Conservation (phyloP, 1,140 invertebrate genomes). For the Lordiphosa stackelbergi region DNA sequence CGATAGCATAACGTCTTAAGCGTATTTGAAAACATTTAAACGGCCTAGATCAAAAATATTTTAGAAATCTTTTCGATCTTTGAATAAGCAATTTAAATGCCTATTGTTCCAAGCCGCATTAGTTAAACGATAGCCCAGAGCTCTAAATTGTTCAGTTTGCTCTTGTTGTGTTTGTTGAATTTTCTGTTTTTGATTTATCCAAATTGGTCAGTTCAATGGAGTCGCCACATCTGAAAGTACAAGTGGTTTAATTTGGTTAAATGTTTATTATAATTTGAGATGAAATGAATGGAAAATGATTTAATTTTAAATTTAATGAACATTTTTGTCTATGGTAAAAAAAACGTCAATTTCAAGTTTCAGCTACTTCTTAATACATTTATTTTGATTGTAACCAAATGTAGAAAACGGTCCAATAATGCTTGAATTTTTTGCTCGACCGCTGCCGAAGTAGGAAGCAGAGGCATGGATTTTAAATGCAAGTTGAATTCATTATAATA, state of each 20-base stretch:
- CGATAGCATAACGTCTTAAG: slow-evolving; percentile 54
- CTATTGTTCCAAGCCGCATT: slow-evolving; percentile 56
- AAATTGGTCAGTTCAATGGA: slow-evolving; percentile 56
- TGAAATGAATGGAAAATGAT: too few species aligned
- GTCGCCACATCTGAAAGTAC: slow-evolving; percentile 67
- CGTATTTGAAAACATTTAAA: slow-evolving; percentile 47
- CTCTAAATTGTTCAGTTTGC: slow-evolving; percentile 48
- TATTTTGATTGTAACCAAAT: too few species aligned
- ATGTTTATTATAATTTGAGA: too few species aligned
- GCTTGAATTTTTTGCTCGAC: too few species aligned
- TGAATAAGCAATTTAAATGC: slow-evolving; percentile 41
- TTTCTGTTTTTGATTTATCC: slow-evolving; percentile 47
- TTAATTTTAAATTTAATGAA: too few species aligned
- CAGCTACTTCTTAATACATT: too few species aligned
- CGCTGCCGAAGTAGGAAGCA: too few species aligned
- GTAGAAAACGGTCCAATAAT: too few species aligned
- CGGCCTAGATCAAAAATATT: slow-evolving; percentile 26
- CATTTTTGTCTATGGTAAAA: too few species aligned
- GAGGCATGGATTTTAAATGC: too few species aligned
- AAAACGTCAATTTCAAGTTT: too few species aligned
- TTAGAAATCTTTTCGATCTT: slow-evolving; percentile 27
- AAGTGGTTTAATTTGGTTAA: neutral
- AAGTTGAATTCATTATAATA: too few species aligned
- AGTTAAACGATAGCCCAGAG: slow-evolving; percentile 51
- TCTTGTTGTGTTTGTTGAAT: slow-evolving; percentile 14